Evolutionary conservation across 2,888 invertebrate species (phyloP), one percentile per base, ranked within the genome.

Genomic region (Crossocerus cetratus): DNA sequence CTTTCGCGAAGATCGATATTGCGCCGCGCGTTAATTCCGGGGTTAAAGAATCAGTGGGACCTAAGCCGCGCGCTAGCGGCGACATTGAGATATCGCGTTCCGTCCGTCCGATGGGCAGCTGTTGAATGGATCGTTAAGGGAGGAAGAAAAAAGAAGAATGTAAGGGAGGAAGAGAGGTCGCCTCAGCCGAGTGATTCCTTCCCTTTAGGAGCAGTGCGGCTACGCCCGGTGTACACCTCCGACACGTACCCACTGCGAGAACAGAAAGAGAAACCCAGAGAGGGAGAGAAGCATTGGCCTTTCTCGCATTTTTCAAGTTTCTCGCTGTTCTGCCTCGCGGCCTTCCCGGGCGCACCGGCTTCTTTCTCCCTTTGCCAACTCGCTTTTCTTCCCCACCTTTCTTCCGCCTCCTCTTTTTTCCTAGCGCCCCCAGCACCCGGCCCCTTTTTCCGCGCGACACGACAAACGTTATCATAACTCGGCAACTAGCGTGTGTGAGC

Each of bases 401-500:
- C 18, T 53, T 18, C 54, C 23, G 18, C 54, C 42, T 32, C 11
- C 32, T 14, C 44, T 55, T 63, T 69, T 63, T 63, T 59, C 65
- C 49, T n/a, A 49, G 3, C 1, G 49, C 32, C 8, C 8, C 8
- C 32, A 32, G 11, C 32, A 11, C 32, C 32, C 32, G 8, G 32
- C 32, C 49, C 14, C 13, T 49, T 49, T 49, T 13, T 13, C 1
- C 16, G 16, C 45, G 45, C n/a, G n/a, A n/a, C n/a, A 60, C 32
- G 61, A 67, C 78, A 81, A 81, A 82, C 74, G 75, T 74, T 77
- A 68, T 72, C 74, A 67, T 73, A 82, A 82, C 72, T 76, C 68
- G 49, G 16, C 54, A 49, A 54, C 54, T 43, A 44, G 65, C 61
- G 8, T 63, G 65, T 58, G 67, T 61, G 65, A 53, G 22, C 55